Evolutionary conservation across 2,888 invertebrate species (phyloP), one percentile per base, ranked within the genome.

Genomic region (Perithous albicinctus): DNA sequence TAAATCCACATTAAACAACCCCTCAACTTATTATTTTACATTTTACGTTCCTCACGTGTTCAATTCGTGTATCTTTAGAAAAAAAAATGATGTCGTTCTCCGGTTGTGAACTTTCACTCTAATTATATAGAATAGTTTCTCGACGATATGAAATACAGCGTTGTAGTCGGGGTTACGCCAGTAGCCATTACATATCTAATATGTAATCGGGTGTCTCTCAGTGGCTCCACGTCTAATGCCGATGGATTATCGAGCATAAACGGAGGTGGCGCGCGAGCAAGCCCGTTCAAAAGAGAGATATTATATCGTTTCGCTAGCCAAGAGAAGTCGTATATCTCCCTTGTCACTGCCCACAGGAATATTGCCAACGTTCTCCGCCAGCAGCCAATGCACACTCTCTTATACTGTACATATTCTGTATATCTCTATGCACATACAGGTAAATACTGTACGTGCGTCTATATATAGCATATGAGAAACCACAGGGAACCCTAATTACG

Each of bases 401-500:
- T n/a, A 26, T 20, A 54, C 7, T 8, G 15, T 12, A 63, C 8
- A 72, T 29, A n/a, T n/a, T n/a, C n/a, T n/a, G n/a, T n/a, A n/a
- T n/a, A n/a, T n/a, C n/a, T n/a, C n/a, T n/a, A n/a, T n/a, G n/a
- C n/a, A n/a, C n/a, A n/a, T n/a, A n/a, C n/a, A 66, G 43, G 35
- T 56, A 26, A 38, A 41, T 10, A 1, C 41, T 41, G 41, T 10
- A 10, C 10, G 1, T n/a, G 12, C 10, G 1, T 10, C 4, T 43
- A 15, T 15, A 78, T 74, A 66, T 79, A 70, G 78, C 80, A 63
- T 67, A 66, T 41, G 70, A 41, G 72, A 41, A 46, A 48, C 51
- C 26, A 64, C 48, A 59, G 32, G 70, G 41, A 74, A 66, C 59
- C 83, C 86, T 85, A 85, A 87, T 87, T 86, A 82, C 81, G 74